A percentile compares a stretch with the other conserved stretches of the same genome.
Conservation (phyloP, 2,888 invertebrate genomes). For the Mythimna vitellina region DNA sequence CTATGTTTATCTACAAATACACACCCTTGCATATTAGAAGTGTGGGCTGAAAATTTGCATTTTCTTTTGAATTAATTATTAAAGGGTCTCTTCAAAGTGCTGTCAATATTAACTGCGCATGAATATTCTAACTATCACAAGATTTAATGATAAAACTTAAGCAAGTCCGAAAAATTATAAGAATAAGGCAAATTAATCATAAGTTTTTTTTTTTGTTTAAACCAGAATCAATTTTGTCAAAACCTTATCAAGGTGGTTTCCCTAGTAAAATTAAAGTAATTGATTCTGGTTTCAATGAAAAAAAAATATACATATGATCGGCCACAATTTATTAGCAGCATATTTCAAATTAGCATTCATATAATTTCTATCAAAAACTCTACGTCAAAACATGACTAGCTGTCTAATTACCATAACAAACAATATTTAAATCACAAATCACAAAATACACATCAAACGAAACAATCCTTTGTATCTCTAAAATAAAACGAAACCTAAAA, state of each 20-base stretch:
- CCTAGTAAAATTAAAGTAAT: too few relatives aligned
- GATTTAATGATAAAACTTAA: conserved; percentile 1
- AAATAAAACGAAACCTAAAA: conserved; percentile 44
- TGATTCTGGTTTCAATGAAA: too few relatives aligned
- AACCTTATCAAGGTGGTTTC: too few relatives aligned
- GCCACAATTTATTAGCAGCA: neutral
- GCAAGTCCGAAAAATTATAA: too few relatives aligned
- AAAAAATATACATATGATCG: too few relatives aligned
- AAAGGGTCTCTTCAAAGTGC: conserved; percentile 1
- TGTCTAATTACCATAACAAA: conserved; percentile 41
- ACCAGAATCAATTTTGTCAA: too few relatives aligned
- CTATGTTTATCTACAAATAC: conserved; percentile 59
- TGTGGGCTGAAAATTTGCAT: conserved; percentile 38
- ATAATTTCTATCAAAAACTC: neutral
- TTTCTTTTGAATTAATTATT: conserved; percentile 28
- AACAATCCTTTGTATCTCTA: conserved; percentile 14
- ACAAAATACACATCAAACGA: conserved; percentile 29
- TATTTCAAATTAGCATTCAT: neutral
- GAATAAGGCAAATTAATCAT: too few relatives aligned
- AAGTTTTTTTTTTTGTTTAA: neutral
- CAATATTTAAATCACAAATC: conserved; percentile 8
- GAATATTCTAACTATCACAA: conserved; percentile 15
- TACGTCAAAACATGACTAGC: conserved; percentile 8
- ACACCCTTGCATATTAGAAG: conserved; percentile 42
- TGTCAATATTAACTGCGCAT: neutral